A percentile compares a stretch with the other conserved stretches of the same genome.
Conservation (phyloP, 1,140 invertebrate genomes). For the Polyergus mexicanus region DNA sequence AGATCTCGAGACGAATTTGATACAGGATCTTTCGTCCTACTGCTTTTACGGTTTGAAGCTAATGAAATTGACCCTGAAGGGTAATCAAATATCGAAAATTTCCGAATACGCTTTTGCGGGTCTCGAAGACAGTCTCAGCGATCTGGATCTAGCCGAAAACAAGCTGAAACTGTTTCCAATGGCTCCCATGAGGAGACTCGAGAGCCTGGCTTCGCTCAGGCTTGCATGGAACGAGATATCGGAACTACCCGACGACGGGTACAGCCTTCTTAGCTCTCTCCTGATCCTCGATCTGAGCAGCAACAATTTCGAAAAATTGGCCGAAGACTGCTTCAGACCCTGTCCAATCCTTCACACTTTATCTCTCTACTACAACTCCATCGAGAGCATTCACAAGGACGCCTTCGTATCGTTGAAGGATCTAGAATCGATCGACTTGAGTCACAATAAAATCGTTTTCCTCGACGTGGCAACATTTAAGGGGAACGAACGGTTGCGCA, state of each 20-base stretch:
- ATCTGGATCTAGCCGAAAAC: constrained; percentile 95
- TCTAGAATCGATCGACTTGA: constrained; percentile 94
- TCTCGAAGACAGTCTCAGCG: constrained; percentile 92
- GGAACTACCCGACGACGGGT: constrained; percentile 90
- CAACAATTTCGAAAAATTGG: constrained; percentile 93
- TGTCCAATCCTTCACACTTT: constrained; percentile 93
- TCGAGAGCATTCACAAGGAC: constrained; percentile 92
- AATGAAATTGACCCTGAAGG: constrained; percentile 94
- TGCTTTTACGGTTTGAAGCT: constrained; percentile 94
- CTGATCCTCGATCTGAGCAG: constrained; percentile 94
- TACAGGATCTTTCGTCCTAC: constrained; percentile 93
- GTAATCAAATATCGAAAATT: constrained; percentile 92
- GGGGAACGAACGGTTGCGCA: constrained; percentile 91
- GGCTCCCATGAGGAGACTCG: constrained; percentile 91
- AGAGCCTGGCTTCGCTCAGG: constrained; percentile 90
- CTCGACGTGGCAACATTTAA: constrained; percentile 91
- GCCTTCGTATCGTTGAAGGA: constrained; percentile 91
- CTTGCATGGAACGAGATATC: constrained; percentile 95
- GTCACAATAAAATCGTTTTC: constrained; percentile 94
- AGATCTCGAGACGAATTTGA: constrained; percentile 95
- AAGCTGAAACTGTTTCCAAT: constrained; percentile 94
- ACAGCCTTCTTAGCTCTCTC: constrained; percentile 90
- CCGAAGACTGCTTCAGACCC: constrained; percentile 91
- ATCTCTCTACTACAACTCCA: constrained; percentile 94
- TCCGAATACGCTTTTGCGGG: constrained; percentile 95